phyloP scores from a whole-genome alignment of 2,113 vertebrate genomes.

The Macrotus californicus region DNA sequence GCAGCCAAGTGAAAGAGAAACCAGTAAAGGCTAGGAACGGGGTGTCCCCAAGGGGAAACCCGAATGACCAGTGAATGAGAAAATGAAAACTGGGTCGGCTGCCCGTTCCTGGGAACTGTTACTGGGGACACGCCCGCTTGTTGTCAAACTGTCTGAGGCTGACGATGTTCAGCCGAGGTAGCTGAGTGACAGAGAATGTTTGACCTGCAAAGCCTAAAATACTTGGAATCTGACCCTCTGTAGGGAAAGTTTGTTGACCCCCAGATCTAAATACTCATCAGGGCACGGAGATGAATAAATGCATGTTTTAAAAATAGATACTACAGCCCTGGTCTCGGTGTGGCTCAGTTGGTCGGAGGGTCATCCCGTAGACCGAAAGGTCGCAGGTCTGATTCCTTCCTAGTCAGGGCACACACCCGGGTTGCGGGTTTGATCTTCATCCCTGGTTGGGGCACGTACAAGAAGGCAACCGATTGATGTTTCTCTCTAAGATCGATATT shows the following conservation, averaged over 20 bases:
- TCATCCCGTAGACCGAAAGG: too few species aligned
- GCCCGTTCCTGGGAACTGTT: not conserved
- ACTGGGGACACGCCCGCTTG: not conserved
- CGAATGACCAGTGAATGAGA: not conserved
- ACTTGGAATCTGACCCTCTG: not conserved
- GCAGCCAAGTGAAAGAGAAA: not conserved
- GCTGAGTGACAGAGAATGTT: not conserved
- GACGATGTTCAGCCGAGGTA: accelerated
- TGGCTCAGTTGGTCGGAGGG: too few species aligned
- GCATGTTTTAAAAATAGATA: not conserved
- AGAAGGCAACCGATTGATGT: too few species aligned
- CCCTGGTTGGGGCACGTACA: too few species aligned
- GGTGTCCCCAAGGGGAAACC: not conserved
- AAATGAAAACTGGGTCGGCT: not conserved
- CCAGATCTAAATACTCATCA: not conserved
- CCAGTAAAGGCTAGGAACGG: not conserved
- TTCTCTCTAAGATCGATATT: too few species aligned
- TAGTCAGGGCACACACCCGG: too few species aligned
- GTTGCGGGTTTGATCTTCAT: too few species aligned
- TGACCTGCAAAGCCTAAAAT: not conserved
- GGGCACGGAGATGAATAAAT: not conserved
- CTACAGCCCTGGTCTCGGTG: too few species aligned
- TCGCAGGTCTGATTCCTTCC: too few species aligned
- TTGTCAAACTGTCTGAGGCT: not conserved
- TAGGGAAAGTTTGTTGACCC: not conserved